Base-by-base conservation (phyloP, 2,797 vertebrate genomes). In the Eremophila alpestris region DNA sequence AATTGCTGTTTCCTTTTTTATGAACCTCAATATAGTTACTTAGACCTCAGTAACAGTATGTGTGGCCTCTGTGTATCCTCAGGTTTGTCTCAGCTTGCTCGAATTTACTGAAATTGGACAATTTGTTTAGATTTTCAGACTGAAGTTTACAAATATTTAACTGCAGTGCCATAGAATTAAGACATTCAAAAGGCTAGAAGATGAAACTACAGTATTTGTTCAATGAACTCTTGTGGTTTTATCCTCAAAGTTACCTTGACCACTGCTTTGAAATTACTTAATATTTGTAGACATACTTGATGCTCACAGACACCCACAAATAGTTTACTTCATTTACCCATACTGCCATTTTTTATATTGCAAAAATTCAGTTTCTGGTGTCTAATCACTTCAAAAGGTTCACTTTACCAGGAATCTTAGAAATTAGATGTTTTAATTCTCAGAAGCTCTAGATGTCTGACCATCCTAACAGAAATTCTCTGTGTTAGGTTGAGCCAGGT, bases 91-190 rank as follows among this genome's bases (percentile, higher is more conserved):
- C 70, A 64, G 51, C 29, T 59, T 63, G 20, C 67, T 62, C 79
- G 40, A 74, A 62, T 90, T 93, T 89, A 73, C 48, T 65, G 43
- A 73, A 82, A 84, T 76, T 59, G 67, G 67, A 84, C 45, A 85
- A n/a, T 73, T 41, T 91, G 48, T 92, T 95, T 92, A 77, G 45
- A 70, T 80, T 91, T 93, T 70, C 40, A 41, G n/a, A 8, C 29
- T 22, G 26, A 84, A 69, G 34, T 56, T 59, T 76, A 41, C 55
- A 80, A 82, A 90, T 93, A 84, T 83, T 89, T 95, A 80, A 79
- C 52, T 22, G 13, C 32, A 29, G 13, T 80, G 36, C 32, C 45
- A 26, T 43, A 29, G 30, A 36, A 34, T 43, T 70, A 54, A 83
- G 76, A 40, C 27, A 51, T 58, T 74, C 30, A 58, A 71, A 86